Evolutionary conservation across 2,888 invertebrate genomes (phyloP), one percentile per base, ranked within the genome.

Genomic region (Augiades crinisus): DNA sequence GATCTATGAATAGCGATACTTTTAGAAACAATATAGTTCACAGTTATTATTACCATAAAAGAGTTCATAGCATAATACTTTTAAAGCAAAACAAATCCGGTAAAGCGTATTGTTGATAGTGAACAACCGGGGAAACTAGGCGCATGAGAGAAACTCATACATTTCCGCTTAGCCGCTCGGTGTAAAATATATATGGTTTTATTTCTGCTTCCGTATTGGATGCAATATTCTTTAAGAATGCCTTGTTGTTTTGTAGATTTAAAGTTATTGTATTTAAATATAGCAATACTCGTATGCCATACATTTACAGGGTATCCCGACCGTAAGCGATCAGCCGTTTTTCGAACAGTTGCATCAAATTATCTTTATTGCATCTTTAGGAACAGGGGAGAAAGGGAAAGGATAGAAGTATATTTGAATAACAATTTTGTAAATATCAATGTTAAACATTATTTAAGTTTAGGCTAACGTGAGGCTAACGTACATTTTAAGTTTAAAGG

Each of bases 161-260:
- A n/a, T 38, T 37, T 21, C 37, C 38, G 19, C 21, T 30, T 31
- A 31, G 30, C 14, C 30, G 30, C 19, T 10, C 16, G 46, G 36
- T 36, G 27, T 46, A 17, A 46, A 43, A 46, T 46, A 16, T 31
- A 21, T 47, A 30, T 47, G 22, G 19, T 31, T 47, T 47, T 47
- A 47, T 47, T 38, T 40, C 38, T 47, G 31, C 38, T 40, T 47
- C 47, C 31, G 31, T 47, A 33, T 33, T 14, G 38, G 30, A 47
- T 40, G 40, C 47, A 47, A 47, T 47, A 38, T 47, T 47, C 47
- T 21, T 16, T 14, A 21, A 31, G 31, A 47, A 38, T 21, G n/a
- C n/a, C n/a, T 31, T 38, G 21, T 31, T 10, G 22, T 21, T 47
- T 22, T 4, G 22, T 33, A 27, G 24, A 46, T 24, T 36, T 19